A percentile compares a stretch with the other conserved stretches of the same genome.
phyloP scores from a whole-genome alignment of 2,797 vertebrate genomes.

The Florisuga fusca region DNA sequence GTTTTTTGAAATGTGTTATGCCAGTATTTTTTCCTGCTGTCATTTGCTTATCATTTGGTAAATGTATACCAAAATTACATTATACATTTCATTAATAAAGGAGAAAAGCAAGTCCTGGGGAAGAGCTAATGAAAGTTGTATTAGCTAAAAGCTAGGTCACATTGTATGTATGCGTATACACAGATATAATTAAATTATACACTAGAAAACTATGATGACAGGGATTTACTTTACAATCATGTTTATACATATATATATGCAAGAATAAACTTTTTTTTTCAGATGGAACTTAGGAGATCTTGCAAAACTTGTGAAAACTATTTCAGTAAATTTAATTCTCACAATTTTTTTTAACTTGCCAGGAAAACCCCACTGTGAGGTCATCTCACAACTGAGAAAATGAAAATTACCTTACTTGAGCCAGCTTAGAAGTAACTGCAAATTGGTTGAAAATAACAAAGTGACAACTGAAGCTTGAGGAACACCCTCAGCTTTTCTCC shows the following conservation, averaged over 20 bases:
- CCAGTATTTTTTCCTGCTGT: not conserved
- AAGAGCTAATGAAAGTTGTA: not conserved
- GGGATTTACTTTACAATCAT: not conserved
- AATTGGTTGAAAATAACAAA: too few species aligned
- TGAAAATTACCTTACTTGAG: not conserved
- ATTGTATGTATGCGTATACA: not conserved
- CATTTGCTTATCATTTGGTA: not conserved
- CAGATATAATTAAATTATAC: not conserved
- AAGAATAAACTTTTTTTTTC: not conserved
- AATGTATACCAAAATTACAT: not conserved
- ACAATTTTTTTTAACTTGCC: not conserved
- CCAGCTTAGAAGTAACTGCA: not conserved
- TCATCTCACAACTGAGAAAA: not conserved
- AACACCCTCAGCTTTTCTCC: too few species aligned
- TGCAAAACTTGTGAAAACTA: not conserved
- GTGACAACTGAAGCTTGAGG: too few species aligned
- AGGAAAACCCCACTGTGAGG: not conserved
- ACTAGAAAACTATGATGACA: not conserved
- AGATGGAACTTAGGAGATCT: not conserved
- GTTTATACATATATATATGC: not conserved
- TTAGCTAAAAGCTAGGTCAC: not conserved
- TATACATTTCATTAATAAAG: not conserved
- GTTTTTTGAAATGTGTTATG: not conserved
- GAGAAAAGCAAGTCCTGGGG: not conserved
- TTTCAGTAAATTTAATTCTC: not conserved